Base-by-base conservation (phyloP, 2,113 vertebrate genomes). In the Ploceus nigricollis region DNA sequence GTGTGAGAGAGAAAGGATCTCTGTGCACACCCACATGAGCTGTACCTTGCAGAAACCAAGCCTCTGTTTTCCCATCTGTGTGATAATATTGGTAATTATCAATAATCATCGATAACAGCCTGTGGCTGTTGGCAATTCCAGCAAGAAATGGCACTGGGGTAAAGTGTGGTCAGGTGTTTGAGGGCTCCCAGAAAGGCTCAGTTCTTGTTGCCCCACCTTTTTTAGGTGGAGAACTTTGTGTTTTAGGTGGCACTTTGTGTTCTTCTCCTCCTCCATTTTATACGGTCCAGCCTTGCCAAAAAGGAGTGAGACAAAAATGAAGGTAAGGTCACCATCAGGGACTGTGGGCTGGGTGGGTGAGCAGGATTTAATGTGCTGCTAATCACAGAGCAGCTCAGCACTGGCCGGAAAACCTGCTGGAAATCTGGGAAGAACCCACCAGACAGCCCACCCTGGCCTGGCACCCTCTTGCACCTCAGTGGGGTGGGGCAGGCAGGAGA, bases 301-400 rank as follows among this genome's bases (percentile, higher is more conserved):
- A 63, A 47, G 40, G 40, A 80, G 9, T 0, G 13, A 42, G 30
- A 16, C 5, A 10, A 31, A 79, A 42, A 18, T 35, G 10, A 48
- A 21, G 40, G 19, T 17, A 33, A 28, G 13, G 12, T 31, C 0
- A 0, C 13, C 4, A 1, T 3, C 40, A 51, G 66, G 51, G 31
- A 19, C 30, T 18, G 33, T 2, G 10, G 51, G 10, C 27, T 53
- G 51, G 16, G 8, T 31, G 25, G 11, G 7, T 18, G 70, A 68
- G 27, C 9, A 19, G 56, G 51, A 14, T 54, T 85, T n/a, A 10
- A 9, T 8, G 45, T 13, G 50, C 23, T 22, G 13, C 58, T 44
- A 4, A 51, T 17, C 28, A 6, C 45, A 54, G 69, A 48, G 45
- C 45, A 81, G 60, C 72, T 77, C 58, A 71, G n/a, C 17, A 19